Evolutionary conservation across 2,113 vertebrate genomes (phyloP), one percentile per base, ranked within the genome.

Genomic region (Lonchura striata): DNA sequence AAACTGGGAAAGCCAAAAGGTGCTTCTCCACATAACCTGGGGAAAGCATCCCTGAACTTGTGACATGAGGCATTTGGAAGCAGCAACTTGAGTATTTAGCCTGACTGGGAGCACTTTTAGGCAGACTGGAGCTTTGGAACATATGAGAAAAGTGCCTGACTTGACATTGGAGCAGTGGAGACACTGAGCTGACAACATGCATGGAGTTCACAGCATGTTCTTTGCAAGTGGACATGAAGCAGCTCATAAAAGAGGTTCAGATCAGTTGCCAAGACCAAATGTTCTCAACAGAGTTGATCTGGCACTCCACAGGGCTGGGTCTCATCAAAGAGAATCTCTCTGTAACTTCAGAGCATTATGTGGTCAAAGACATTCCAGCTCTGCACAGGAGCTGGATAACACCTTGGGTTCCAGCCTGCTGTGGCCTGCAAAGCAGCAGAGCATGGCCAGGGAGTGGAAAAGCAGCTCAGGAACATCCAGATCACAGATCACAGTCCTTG

Each of bases 321-420:
- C 8, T 59, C 50, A 37, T 37, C 16, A 19, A 11, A 39, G 17
- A 31, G 8, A 10, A 50, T 33, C 44, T 39, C 42, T 42, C 39
- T 2, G 0, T 3, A 13, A 15, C 23, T 53, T 57, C 50, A 23
- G 15, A 41, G 69, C 54, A n/a, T 2, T 27, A 2, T 1, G 5
- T 1, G 0, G 35, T 44, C 52, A 5, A 42, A 70, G 9, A 7
- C 5, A 10, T 3, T 3, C 25, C 54, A 77, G 46, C 52, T 90
- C 53, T 53, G 35, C 59, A 46, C 19, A 64, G 71, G 31, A 92
- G 59, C 20, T 59, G 23, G 18, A 0, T 17, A 57, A 46, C 42
- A 41, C 46, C 19, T 72, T 61, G 54, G 19, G 9, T 12, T 74
- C 27, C 46, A 74, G 16, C 14, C n/a, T 61, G 13, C 31, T 9